Evolutionary conservation across 2,113 vertebrate species (phyloP).

Genomic region (Heterotilapia buettikoferi): DNA sequence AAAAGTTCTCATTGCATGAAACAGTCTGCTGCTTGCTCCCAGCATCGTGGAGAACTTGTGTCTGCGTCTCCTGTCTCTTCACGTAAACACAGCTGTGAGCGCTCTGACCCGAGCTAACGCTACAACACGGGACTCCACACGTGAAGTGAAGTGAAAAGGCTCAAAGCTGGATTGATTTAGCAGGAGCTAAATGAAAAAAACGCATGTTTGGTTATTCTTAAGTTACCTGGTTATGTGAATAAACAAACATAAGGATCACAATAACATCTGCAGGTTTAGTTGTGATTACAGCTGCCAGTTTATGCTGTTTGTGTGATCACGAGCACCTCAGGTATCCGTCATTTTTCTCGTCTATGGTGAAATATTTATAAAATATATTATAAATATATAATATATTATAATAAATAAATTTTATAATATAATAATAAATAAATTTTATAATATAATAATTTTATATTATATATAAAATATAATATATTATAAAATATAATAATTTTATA

Average conservation of each 20-base stretch:
- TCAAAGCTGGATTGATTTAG: neutral
- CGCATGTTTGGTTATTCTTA: rapidly evolving
- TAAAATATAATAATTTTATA: too few species aligned
- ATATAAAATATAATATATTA: too few species aligned
- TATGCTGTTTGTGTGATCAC: too few species aligned
- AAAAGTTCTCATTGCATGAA: neutral
- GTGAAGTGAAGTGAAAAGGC: rapidly evolving
- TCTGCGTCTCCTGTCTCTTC: neutral
- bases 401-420: too few species aligned
- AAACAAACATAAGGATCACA: neutral
- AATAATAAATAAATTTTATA: too few species aligned
- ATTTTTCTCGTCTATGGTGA: neutral
- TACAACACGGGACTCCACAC: neutral
- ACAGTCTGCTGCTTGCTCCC: neutral
- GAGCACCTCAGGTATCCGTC: neutral
- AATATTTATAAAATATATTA: too few species aligned
- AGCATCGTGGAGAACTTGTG: neutral
- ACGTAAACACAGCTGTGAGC: neutral
- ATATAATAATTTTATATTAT: too few species aligned
- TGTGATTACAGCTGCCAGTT: neutral
- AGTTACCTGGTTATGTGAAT: neutral
- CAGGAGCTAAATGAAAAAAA: neutral
- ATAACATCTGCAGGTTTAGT: neutral
- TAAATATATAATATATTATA: too few species aligned
- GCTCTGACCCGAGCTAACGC: neutral